A percentile compares a stretch with the other conserved stretches of the same genome.
Conservation (phyloP, 2,113 vertebrate genomes). For the Gobiocypris rarus region DNA sequence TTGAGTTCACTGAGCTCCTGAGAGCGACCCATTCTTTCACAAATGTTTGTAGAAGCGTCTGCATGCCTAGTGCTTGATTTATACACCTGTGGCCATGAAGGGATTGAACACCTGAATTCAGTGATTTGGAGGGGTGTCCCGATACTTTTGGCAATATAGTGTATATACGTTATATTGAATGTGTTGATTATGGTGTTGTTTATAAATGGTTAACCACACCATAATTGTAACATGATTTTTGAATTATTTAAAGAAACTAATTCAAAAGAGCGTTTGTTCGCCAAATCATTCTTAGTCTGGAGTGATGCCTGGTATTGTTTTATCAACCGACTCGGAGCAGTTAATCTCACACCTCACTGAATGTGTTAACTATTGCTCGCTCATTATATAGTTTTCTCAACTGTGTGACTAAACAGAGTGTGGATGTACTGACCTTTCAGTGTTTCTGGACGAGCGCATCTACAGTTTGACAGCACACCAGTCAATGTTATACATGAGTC, state of each 20-base stretch:
- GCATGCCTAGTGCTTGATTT: too few relatives aligned
- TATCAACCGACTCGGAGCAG: not conserved
- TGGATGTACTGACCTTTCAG: conserved; percentile 56
- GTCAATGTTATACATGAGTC: conserved; percentile 13
- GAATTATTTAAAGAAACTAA: not conserved
- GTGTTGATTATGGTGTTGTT: too few relatives aligned
- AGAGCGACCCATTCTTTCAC: too few relatives aligned
- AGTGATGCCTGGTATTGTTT: not conserved
- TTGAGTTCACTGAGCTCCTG: too few relatives aligned
- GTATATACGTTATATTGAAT: too few relatives aligned
- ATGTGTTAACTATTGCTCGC: conserved; percentile 31
- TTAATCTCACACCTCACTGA: not conserved
- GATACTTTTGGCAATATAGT: too few relatives aligned
- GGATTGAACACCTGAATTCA: too few relatives aligned
- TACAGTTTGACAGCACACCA: conserved; percentile 42
- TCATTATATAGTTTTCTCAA: conserved; percentile 49
- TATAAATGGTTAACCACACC: too few relatives aligned
- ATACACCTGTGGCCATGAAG: too few relatives aligned
- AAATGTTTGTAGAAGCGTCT: too few relatives aligned
- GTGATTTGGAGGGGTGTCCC: too few relatives aligned
- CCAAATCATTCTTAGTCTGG: not conserved
- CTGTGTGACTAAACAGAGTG: conserved; percentile 41
- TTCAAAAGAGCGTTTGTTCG: not conserved
- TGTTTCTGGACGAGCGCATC: conserved; percentile 51
- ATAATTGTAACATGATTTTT: not conserved